Conservation (phyloP, 1,140 invertebrate genomes). For the Aphidius ervi region DNA sequence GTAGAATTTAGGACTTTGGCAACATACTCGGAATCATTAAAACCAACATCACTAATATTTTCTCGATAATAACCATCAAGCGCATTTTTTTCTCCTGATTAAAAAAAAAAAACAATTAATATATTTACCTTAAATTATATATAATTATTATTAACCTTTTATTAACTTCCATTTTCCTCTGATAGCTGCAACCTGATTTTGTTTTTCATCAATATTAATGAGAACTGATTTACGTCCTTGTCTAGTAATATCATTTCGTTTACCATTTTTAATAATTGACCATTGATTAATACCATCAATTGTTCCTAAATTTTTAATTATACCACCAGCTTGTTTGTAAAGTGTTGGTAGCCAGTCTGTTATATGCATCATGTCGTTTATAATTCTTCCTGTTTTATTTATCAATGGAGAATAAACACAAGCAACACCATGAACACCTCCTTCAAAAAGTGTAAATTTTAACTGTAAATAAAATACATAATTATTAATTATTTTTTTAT, state of each 20-base stretch:
- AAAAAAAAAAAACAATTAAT: background rate
- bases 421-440: conserved; percentile 61
- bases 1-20: conserved; percentile 29
- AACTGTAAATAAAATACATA: conserved; percentile 29
- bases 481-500: background rate
- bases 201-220: conserved; percentile 38
- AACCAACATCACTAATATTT: conserved; percentile 22
- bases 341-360: conserved; percentile 74
- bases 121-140: background rate
- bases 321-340: conserved; percentile 54
- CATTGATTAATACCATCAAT: conserved; percentile 55
- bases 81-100: conserved; percentile 22
- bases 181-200: conserved; percentile 28
- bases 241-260: background rate
- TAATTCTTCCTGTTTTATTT: conserved; percentile 51
- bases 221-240: conserved; percentile 26
- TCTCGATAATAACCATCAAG: conserved; percentile 35
- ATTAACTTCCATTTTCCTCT: conserved; percentile 37
- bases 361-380: conserved; percentile 63
- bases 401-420: conserved; percentile 58
- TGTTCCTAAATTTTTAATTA: conserved; percentile 34
- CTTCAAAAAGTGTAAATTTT: conserved; percentile 59
- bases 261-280: conserved; percentile 35
- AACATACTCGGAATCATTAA: conserved; percentile 32
- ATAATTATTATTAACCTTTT: conserved; percentile 28